Conservation (phyloP, 1,140 invertebrate genomes). For the Bombus superbus region DNA sequence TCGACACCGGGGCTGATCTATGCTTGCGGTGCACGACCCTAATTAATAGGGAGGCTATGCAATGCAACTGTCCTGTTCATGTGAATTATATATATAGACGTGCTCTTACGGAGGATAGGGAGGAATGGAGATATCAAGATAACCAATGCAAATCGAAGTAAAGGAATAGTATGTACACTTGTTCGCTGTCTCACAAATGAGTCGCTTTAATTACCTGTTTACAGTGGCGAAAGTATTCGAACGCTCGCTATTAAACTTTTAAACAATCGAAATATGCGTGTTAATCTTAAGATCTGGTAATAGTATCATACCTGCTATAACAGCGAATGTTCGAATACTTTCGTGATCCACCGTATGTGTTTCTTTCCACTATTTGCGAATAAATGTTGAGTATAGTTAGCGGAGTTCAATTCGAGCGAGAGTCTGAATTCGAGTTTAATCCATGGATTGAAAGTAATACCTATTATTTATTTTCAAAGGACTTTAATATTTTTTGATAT, state of each 20-base stretch:
- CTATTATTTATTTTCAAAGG: no score
- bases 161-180: slow-evolving; percentile 38
- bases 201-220: background rate
- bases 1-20: slow-evolving; percentile 75
- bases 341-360: background rate
- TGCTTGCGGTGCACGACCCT: slow-evolving; percentile 79
- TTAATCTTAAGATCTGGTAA: no score
- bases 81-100: slow-evolving; percentile 76
- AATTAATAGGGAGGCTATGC: slow-evolving; percentile 81
- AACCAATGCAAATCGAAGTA: slow-evolving; percentile 44
- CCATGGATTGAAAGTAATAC: no score
- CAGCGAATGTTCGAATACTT: background rate
- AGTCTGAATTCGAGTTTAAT: background rate
- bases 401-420: background rate
- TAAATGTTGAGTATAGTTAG: background rate
- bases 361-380: background rate
- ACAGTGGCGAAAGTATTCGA: no score
- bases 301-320: no score
- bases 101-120: slow-evolving; percentile 41
- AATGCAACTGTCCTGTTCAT: slow-evolving; percentile 78
- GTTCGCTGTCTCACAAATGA: background rate
- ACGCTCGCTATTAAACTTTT: no score
- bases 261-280: no score
- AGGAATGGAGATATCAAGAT: slow-evolving; percentile 36
- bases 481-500: no score